Evolutionary conservation across 2,113 vertebrate species (phyloP).

Genomic region (Probosciger aterrimus): DNA sequence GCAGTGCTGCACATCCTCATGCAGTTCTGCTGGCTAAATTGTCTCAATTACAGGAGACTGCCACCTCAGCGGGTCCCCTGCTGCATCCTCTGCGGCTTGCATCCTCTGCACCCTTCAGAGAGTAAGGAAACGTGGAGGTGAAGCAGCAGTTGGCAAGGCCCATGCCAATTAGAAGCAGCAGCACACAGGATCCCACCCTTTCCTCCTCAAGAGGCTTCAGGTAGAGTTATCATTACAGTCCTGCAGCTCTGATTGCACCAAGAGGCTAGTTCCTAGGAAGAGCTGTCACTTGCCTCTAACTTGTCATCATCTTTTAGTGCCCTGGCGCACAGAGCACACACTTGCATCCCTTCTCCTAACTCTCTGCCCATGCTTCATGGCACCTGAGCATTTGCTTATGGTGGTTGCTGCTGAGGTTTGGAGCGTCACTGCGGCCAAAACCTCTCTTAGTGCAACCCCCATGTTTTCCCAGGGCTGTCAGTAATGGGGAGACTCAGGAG

Average conservation of each 20-base stretch:
- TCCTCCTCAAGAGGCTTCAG: not conserved
- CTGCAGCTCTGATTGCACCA: not conserved
- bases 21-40: not conserved
- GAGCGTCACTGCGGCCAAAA: accelerated
- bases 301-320: not conserved
- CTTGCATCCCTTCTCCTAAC: not conserved
- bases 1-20: not conserved
- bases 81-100: not conserved
- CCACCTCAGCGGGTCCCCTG: not conserved
- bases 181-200: not conserved
- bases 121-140: accelerated
- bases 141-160: not conserved
- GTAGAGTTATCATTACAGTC: not conserved
- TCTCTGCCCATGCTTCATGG: not conserved
- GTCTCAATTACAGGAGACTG: not conserved
- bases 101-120: conserved; percentile 8
- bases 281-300: not conserved
- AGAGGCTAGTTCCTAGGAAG: not conserved
- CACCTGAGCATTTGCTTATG: not conserved
- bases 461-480: not conserved
- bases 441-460: not conserved
- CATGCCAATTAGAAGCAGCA: not conserved
- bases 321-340: accelerated
- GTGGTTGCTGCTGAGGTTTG: not conserved
- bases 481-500: not conserved